Evolutionary conservation across 2,888 invertebrate genomes (phyloP), one percentile per base, ranked within the genome.

Genomic region (Ormyrus rosae): DNA sequence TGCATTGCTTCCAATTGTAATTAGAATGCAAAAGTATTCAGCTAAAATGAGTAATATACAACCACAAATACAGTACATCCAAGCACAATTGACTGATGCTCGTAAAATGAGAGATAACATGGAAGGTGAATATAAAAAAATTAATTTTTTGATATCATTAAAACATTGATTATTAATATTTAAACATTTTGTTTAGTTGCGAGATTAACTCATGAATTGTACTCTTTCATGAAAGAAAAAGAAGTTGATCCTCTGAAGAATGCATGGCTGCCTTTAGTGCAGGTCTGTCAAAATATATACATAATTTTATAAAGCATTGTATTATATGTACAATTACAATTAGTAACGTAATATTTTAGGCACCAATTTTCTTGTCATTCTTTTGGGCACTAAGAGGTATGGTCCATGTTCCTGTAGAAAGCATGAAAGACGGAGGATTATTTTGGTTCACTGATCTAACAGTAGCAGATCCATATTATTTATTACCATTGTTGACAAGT

Each of bases 401-500:
- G 98, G 94, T 97, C 0, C 95, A 95, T 87, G 93, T 95, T 51
- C 99, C 98, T 2, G 96, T 99, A 55, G 97, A 97, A 61, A 98
- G 98, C 88, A 93, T 99, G 93, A 93, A 94, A 83, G 92, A 94
- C 0, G 99, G 99, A 51, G 99, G 99, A 0, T 84, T 97, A 0
- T 94, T 93, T 86, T 99, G 99, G 99, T 98, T 99, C 89, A 92
- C 93, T 4, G 98, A 99, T 92, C 93, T 99, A 64, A 98, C 98
- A 0, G 90, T 97, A 9, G 93, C 96, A 3, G 99, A 99, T 92
- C 98, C 98, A 65, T 96, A 93, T 90, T 99, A 95, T 88, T 84
- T 96, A 11, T 91, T 99, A 77, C 99, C 99, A 0, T 6, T 98
- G 0, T 92, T 98, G 70, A 98, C 98, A 0, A 95, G 96, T 90